phyloP scores from a whole-genome alignment of 53 echinoderm and acorn worm species.

The Hippasteria phrygiana region DNA sequence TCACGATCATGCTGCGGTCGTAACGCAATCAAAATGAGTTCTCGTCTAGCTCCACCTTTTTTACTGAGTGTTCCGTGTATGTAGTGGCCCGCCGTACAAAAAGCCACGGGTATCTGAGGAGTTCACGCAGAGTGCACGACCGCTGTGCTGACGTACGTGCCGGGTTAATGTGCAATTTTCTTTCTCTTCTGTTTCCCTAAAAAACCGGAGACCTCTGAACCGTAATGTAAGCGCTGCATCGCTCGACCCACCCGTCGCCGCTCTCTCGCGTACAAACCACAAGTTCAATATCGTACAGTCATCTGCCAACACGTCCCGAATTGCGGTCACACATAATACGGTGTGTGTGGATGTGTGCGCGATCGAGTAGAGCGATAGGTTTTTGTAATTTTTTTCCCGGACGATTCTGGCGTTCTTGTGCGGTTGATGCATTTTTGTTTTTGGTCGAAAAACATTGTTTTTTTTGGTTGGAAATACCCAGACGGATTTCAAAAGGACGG shows the following conservation, averaged over 20 bases:
- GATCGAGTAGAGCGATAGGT: not conserved
- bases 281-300: slow-evolving; percentile 45
- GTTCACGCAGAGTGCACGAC: slow-evolving; percentile 51
- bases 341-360: not conserved
- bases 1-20: no score
- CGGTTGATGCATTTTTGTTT: not conserved
- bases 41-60: not conserved
- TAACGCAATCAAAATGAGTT: slow-evolving; percentile 2
- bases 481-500: not conserved
- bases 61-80: not conserved
- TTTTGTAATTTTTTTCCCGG: not conserved
- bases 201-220: slow-evolving; percentile 47
- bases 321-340: not conserved
- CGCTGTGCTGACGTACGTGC: slow-evolving; percentile 46
- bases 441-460: no score
- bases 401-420: not conserved
- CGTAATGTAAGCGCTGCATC: slow-evolving; percentile 13
- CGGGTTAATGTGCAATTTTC: slow-evolving; percentile 60
- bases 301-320: slow-evolving; percentile 13
- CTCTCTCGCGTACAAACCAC: slow-evolving; percentile 8
- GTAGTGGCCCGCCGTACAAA: not conserved
- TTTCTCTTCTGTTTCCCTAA: slow-evolving; percentile 2
- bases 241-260: not conserved
- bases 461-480: not conserved
- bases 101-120: not conserved